These are phyloP conservation scores for Campylorhamphus procurvoides DNA, from an alignment of 2,113 vertebrate species.

Conservation along the genomic window DNA sequence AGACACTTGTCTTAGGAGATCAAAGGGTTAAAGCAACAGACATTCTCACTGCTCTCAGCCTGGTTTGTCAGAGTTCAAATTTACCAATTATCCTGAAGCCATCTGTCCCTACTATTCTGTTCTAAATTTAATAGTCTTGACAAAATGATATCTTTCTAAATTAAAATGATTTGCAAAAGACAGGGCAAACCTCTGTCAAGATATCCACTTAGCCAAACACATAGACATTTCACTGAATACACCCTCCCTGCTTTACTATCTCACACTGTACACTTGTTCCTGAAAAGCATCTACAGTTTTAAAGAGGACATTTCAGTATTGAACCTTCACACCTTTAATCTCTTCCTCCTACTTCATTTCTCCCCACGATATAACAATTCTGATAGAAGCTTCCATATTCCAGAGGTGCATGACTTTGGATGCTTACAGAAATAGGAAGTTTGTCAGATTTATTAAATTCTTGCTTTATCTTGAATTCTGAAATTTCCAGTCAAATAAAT, in stretches of 20 bases:
- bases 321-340: not conserved
- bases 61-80: slow-evolving; percentile 60
- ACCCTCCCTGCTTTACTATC: not conserved
- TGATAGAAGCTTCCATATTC: not conserved
- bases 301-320: not conserved
- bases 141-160: slow-evolving; percentile 64
- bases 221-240: not conserved
- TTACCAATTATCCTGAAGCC: slow-evolving; percentile 67
- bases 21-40: slow-evolving; percentile 39
- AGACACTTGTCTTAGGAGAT: not conserved
- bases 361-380: not conserved
- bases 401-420: not conserved
- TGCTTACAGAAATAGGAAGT: not conserved
- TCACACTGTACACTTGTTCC: not conserved
- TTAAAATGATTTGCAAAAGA: slow-evolving; percentile 47
- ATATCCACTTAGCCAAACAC: not conserved
- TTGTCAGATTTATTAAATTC: not conserved
- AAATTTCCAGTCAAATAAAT: not conserved
- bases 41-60: slow-evolving; percentile 28
- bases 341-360: not conserved
- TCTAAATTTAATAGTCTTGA: slow-evolving; percentile 59
- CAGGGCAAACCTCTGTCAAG: not conserved
- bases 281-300: not conserved
- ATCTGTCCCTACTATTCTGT: slow-evolving; percentile 55
- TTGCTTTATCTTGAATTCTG: not conserved